These are phyloP conservation scores for Thecocarcelia acutangulata DNA, from an alignment of 2,888 invertebrate genomes.

Conservation along the genomic window DNA sequence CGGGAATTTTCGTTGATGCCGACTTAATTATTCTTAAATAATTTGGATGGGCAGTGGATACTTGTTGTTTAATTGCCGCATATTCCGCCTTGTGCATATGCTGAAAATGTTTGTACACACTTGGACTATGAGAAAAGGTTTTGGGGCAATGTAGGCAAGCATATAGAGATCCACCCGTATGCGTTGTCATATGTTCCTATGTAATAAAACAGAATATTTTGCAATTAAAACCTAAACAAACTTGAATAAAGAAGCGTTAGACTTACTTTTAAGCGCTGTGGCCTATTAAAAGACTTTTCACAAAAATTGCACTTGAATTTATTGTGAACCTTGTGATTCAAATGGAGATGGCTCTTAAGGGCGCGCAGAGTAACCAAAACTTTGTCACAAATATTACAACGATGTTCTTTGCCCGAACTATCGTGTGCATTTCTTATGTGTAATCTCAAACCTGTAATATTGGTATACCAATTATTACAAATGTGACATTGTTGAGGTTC, in stretches of 20 bases:
- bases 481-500: conserved; percentile 56
- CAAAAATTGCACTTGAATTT: conserved; percentile 78
- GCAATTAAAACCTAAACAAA: neutral
- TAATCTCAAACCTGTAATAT: conserved; percentile 33
- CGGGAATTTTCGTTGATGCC: too few relatives aligned
- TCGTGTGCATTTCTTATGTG: conserved; percentile 59
- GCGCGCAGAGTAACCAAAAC: conserved; percentile 76
- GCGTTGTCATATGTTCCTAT: conserved; percentile 79
- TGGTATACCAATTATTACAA: conserved; percentile 61
- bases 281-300: conserved; percentile 78
- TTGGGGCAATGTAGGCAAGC: conserved; percentile 75
- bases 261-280: conserved; percentile 66
- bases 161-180: conserved; percentile 77
- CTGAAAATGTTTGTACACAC: too few relatives aligned
- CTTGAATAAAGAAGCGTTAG: neutral
- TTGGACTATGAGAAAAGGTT: too few relatives aligned
- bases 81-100: too few relatives aligned
- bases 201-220: conserved; percentile 8
- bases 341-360: conserved; percentile 76
- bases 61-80: too few relatives aligned
- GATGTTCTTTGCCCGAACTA: conserved; percentile 60
- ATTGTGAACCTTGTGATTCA: conserved; percentile 76
- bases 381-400: conserved; percentile 76
- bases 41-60: conserved; percentile 56
- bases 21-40: too few relatives aligned